Conservation (phyloP, 2,888 invertebrate species). For the Beris morrisii region DNA sequence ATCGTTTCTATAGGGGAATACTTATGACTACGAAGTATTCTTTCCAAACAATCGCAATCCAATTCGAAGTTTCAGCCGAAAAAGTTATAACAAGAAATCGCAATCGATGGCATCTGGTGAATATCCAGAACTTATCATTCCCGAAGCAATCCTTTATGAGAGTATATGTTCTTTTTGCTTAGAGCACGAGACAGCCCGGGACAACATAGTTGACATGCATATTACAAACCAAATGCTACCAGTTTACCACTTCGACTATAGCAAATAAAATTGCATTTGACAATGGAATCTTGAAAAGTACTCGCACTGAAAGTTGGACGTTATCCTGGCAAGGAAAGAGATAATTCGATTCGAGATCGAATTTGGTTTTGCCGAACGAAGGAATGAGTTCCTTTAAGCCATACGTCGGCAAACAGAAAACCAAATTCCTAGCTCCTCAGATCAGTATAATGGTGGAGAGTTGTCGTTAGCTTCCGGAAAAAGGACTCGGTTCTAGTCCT, state of each 20-base stretch:
- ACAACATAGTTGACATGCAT: constrained; percentile 26
- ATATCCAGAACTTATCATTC: constrained; percentile 4
- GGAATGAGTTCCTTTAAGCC: neutral
- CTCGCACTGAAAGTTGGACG: constrained; percentile 13
- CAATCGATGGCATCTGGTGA: constrained; percentile 16
- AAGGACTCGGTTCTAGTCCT: no score
- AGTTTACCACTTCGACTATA: constrained; percentile 22
- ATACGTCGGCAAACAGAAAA: no score
- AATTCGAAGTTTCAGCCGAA: constrained; percentile 13
- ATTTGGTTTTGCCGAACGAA: constrained; percentile 20
- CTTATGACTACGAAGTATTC: no score
- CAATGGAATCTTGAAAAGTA: constrained; percentile 8
- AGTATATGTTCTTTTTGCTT: neutral
- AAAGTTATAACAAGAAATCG: constrained; percentile 23
- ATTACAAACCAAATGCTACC: constrained; percentile 30
- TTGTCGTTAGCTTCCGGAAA: no score
- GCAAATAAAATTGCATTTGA: constrained; percentile 23
- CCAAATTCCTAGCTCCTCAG: no score
- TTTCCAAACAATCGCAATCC: constrained; percentile 11
- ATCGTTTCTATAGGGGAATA: no score
- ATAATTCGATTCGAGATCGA: constrained; percentile 31
- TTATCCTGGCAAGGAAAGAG: constrained; percentile 18
- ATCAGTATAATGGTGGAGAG: no score
- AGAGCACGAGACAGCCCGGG: neutral
- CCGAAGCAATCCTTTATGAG: neutral